phyloP scores from a whole-genome alignment of 2,113 vertebrate species.

The Eira barbara region DNA sequence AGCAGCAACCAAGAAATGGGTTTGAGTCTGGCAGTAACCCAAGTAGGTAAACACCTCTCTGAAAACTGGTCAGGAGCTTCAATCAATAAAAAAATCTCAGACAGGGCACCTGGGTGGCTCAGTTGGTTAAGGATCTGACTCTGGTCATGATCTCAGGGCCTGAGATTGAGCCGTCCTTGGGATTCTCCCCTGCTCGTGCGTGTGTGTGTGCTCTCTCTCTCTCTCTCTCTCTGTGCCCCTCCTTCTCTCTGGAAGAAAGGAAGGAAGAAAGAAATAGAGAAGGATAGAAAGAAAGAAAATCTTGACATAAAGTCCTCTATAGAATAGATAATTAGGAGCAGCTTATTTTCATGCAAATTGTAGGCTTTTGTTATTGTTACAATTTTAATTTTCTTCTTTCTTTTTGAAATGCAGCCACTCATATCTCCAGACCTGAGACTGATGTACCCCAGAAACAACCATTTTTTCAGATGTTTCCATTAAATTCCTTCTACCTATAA shows the following conservation, averaged over 20 bases:
- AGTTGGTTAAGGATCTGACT: background rate
- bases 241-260: background rate
- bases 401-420: background rate
- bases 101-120: background rate
- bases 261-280: no score
- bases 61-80: background rate
- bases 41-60: background rate
- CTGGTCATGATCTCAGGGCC: background rate
- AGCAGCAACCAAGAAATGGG: background rate
- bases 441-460: background rate
- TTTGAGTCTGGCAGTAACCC: background rate
- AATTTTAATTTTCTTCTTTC: background rate
- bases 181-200: background rate
- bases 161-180: background rate
- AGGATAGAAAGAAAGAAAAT: background rate
- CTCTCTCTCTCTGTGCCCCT: no score
- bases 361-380: background rate
- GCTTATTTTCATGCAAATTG: background rate
- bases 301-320: background rate
- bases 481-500: background rate
- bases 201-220: background rate
- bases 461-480: background rate
- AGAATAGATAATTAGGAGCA: background rate
- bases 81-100: background rate
- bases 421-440: background rate